Evolutionary conservation across 2,888 invertebrate genomes (phyloP), one percentile per base, ranked within the genome.

Genomic region (Agapostemon virescens): DNA sequence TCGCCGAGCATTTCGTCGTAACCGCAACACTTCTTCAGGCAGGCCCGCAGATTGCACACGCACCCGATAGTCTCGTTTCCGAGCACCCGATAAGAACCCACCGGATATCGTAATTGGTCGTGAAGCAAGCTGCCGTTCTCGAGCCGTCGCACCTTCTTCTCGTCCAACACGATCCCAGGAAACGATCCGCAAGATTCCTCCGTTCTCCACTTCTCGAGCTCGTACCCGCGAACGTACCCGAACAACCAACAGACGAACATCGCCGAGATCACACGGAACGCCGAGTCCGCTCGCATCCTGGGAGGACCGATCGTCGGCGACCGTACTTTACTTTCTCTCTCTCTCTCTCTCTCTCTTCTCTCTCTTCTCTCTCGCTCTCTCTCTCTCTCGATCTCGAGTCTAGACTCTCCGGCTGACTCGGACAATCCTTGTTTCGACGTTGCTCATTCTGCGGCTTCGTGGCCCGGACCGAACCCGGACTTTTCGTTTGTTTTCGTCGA

Each of bases 1-100:
- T 30, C n/a, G 1, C 73, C 82, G 1, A 84, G 81, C 11, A 84
- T 80, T 66, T 89, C 78, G 40, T 87, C 82, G 45, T 73, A 74
- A 15, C 67, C 79, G 78, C 93, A 93, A 83, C 93, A 93, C 81
- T 92, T 92, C 77, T 90, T 86, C 76, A 93, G 74, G 68, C 91
- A 91, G 1, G 45, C 75, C 9, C 64, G 55, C 3, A 88, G 15
- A 13, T 87, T 77, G 77, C 92, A 92, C 40, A 85, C 49, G 80
- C 92, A 92, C 11, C 85, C 90, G 23, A 87, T 83, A 0, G 85
- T 86, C 5, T 64, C 30, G 40, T 89, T 88, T 15, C 82, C 81
- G 3, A 83, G 79, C 42, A 81, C 81, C 82, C 85, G 89, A 64
- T 87, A 82, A 42, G 68, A 74, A 1, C 75, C 74, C 1, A 63